Evolutionary conservation across 1,140 invertebrate genomes (phyloP).

Genomic region (Ceratitis capitata): DNA sequence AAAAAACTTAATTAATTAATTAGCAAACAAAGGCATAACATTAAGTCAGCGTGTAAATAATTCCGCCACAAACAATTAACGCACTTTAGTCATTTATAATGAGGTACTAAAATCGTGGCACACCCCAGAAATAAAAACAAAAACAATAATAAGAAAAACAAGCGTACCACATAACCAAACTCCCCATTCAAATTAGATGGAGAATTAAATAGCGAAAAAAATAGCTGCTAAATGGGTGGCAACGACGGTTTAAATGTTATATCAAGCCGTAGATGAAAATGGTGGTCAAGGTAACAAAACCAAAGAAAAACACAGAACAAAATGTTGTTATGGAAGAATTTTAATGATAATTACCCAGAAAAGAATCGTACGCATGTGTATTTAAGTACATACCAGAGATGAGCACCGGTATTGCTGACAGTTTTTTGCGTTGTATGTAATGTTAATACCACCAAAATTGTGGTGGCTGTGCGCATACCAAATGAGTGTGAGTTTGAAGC

Average conservation of each 20-base stretch:
- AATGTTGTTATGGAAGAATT: not conserved
- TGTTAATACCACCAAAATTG: too few species aligned
- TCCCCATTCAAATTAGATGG: slow-evolving; percentile 20
- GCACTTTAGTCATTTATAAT: not conserved
- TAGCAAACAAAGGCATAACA: slow-evolving; percentile 9
- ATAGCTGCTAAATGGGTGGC: slow-evolving; percentile 14
- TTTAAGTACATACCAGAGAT: too few species aligned
- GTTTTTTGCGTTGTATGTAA: too few species aligned
- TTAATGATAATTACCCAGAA: not conserved
- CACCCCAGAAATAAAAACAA: slow-evolving; percentile 9
- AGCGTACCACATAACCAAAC: not conserved
- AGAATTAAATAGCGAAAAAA: not conserved
- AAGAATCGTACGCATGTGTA: too few species aligned
- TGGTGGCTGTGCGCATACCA: too few species aligned
- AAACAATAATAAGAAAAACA: not conserved
- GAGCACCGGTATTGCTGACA: too few species aligned
- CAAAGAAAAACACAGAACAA: not conserved
- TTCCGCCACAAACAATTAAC: slow-evolving; percentile 13
- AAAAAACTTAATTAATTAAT: not conserved
- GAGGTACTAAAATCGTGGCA: slow-evolving; percentile 6
- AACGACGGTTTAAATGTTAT: not conserved
- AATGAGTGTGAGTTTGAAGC: too few species aligned
- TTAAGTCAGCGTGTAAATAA: slow-evolving; percentile 7
- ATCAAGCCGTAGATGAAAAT: not conserved
- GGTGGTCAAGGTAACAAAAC: not conserved